Conservation (phyloP, 2,888 invertebrate genomes). For the Nysson spinosus region DNA sequence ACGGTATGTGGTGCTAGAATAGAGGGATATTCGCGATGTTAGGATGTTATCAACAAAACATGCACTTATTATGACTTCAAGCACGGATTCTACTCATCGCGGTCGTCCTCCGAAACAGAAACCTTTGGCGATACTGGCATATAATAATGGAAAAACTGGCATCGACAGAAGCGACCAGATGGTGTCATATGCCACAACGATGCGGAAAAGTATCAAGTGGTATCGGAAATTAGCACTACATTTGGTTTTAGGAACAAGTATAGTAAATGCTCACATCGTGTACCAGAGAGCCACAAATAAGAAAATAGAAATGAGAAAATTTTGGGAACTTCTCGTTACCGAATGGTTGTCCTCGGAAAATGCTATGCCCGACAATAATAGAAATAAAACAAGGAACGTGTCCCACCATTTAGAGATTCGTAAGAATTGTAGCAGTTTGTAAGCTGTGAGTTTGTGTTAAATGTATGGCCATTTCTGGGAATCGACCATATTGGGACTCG, state of each 20-base stretch:
- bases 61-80: conserved; percentile 54
- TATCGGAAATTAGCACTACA: conserved; percentile 31
- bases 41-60: conserved; percentile 67
- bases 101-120: conserved; percentile 42
- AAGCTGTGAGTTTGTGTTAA: too few species aligned
- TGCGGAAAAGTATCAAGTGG: conserved; percentile 54
- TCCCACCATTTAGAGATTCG: conserved; percentile 31
- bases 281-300: conserved; percentile 47
- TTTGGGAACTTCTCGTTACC: conserved; percentile 37
- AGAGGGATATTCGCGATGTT: conserved; percentile 65
- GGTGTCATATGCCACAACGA: conserved; percentile 62
- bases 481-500: too few species aligned
- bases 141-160: conserved; percentile 65
- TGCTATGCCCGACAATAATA: conserved; percentile 17
- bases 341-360: conserved; percentile 33
- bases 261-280: conserved; percentile 37
- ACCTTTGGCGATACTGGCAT: conserved; percentile 57
- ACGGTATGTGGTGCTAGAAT: conserved; percentile 65
- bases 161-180: conserved; percentile 67
- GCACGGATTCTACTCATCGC: conserved; percentile 15
- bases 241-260: conserved; percentile 17
- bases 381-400: conserved; percentile 17
- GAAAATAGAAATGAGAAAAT: conserved; percentile 47
- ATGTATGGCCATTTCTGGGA: too few species aligned
- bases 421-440: too few species aligned